Evolutionary conservation across 2,113 vertebrate genomes (phyloP), one percentile per base, ranked within the genome.

Genomic region (Craseonycteris thonglongyai): DNA sequence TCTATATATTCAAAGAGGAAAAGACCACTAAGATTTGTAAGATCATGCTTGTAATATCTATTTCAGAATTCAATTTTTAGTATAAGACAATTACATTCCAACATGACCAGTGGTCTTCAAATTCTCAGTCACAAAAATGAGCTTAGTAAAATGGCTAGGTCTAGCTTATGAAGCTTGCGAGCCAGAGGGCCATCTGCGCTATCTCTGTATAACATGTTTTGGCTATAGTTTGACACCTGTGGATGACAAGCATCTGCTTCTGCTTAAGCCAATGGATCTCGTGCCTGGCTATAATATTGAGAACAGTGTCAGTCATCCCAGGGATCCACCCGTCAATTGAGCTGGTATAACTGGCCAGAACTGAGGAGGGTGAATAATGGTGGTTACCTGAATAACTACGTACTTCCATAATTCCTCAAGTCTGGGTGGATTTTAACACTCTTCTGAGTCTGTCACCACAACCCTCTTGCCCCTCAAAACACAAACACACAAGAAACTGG

Each of bases 321-420:
- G 2, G 0, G 33, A n/a, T n/a, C 30, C 35, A 13, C 1, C 78
- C 24, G 76, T 78, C 6, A 85, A 3, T 0, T 49, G 15, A 78
- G 8, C 14, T 78, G 4, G 12, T 10, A 14, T 35, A 24, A 33
- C n/a, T 76, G 6, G 11, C 9, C 19, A 63, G 1, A 66, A 13
- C 0, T 35, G 8, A 72, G 38, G 35, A 61, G 19, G 7, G 11
- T 33, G 4, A 82, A 49, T 22, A 26, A 0, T 21, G 30, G 2
- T 18, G 5, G 3, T 14, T 21, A 40, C 0, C 0, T 66, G 7
- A 0, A n/a, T 24, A 51, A 45, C 30, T n/a, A 5, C n/a, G 14
- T 11, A 12, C 30, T 5, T 66, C 22, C 9, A 22, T 45, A 30
- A 56, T 56, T 63, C 30, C 30, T 54, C 14, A 45, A n/a, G 1